A percentile compares a stretch with the other conserved stretches of the same genome.
These are phyloP conservation scores for Otus sunia DNA, from an alignment of 2,113 vertebrate genomes.

Conservation along the genomic window DNA sequence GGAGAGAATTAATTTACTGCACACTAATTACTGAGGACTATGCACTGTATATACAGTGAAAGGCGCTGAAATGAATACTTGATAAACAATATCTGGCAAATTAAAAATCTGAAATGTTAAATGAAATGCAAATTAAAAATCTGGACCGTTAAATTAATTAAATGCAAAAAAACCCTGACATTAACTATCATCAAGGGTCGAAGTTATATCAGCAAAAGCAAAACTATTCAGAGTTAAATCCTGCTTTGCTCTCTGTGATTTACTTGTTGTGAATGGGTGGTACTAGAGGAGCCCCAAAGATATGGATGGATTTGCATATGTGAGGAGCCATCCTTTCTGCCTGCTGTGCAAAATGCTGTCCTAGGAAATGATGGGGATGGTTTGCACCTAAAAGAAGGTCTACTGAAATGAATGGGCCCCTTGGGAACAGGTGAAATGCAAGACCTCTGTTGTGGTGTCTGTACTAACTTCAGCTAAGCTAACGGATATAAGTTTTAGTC, in stretches of 20 bases:
- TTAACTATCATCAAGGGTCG: conserved; percentile 71
- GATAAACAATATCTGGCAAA: conserved; percentile 83
- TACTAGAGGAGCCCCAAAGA: not conserved
- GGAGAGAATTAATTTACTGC: conserved; percentile 79
- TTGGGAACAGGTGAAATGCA: not conserved
- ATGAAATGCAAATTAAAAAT: conserved; percentile 85
- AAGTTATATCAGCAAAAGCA: conserved; percentile 66
- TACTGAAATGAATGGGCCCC: not conserved
- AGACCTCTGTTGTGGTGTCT: not conserved
- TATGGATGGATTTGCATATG: not conserved
- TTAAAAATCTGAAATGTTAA: conserved; percentile 82
- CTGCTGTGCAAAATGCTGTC: not conserved
- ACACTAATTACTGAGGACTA: conserved; percentile 77
- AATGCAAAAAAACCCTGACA: conserved; percentile 70
- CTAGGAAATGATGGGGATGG: not conserved
- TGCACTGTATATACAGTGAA: conserved; percentile 70
- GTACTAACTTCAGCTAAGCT: not conserved
- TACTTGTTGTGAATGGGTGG: conserved; percentile 35
- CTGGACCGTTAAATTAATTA: conserved; percentile 82
- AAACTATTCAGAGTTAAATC: conserved; percentile 52
- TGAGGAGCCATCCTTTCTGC: not conserved
- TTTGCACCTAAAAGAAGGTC: not conserved
- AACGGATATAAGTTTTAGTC: not conserved
- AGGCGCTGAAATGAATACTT: conserved; percentile 77
- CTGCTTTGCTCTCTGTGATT: conserved; percentile 5